phyloP scores from a whole-genome alignment of 53 echinoderm and acorn worm genomes.

The Luidia sarsii region DNA sequence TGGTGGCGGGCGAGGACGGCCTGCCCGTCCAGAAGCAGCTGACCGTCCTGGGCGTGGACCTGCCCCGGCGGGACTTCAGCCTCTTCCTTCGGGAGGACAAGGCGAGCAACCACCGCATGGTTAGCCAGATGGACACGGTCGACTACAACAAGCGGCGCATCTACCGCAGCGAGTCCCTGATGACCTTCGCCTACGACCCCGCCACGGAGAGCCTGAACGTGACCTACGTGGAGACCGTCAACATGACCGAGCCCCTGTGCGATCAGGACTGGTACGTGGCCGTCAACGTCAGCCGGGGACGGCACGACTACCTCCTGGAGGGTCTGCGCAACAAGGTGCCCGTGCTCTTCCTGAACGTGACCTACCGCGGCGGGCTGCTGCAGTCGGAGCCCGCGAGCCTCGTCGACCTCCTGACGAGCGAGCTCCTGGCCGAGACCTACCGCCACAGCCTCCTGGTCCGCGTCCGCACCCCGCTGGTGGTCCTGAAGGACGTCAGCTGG shows the following conservation, averaged over 20 bases:
- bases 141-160: background rate
- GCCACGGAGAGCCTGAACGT: background rate
- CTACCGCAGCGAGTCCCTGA: background rate
- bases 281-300: background rate
- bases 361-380: background rate
- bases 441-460: conserved; percentile 3
- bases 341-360: background rate
- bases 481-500: conserved; percentile 21
- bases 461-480: conserved; percentile 13
- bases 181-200: background rate
- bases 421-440: background rate
- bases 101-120: background rate
- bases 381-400: background rate
- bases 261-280: background rate
- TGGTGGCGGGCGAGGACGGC: background rate
- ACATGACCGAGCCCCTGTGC: conserved; percentile 19
- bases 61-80: conserved; percentile 11
- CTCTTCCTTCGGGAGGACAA: background rate
- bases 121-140: background rate
- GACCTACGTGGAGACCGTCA: background rate
- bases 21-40: background rate
- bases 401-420: background rate
- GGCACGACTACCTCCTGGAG: background rate
- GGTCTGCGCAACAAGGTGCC: background rate
- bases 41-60: background rate